Evolutionary conservation across 2,888 invertebrate species (phyloP), one percentile per base, ranked within the genome.

Genomic region (Hirtodrosophila alboralis): DNA sequence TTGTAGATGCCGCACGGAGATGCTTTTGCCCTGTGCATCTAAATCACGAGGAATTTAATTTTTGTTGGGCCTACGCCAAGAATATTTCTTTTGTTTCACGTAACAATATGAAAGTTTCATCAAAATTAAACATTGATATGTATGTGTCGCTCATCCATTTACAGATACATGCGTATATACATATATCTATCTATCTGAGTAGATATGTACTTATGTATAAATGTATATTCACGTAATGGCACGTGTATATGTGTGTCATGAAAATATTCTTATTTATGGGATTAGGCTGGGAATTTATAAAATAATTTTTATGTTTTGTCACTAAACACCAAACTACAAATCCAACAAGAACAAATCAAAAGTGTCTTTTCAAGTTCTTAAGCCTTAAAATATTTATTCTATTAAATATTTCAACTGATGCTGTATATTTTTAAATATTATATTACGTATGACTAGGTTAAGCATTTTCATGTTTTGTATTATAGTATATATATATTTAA

Each of bases 81-180:
- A 67, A 73, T 57, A 61, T 67, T n/a, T 70, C 70, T 73, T 70
- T 70, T 70, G 70, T 70, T 73, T 70, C 61, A 57, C 69, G 69
- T 67, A 70, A 73, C 73, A 70, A 67, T 73, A 73, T 70, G 61
- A 73, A 70, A 61, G 49, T 73, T 73, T 70, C 73, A 70, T 70
- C 67, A 73, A 69, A 71, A 72, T 60, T 43, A 41, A 67, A 52
- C 73, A 72, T 44, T 48, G 43, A 54, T 51, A 65, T 54, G 36
- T 72, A 47, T 62, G 16, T 68, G 49, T 54, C 51, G 33, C 27
- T 21, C 31, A 51, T 9, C 18, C 16, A 44, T 21, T n/a, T 12
- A 33, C 9, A 49, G 4, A 38, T 14, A 27, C 1, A 38, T n/a
- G 40, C 8, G 18, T 44, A 8, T 6, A 41, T 23, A 16, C 23